Percentiles rank a stretch among this genome's conserved stretches.
Conservation (phyloP, 2,888 invertebrate genomes). For the Didymodactylos carnosus region DNA sequence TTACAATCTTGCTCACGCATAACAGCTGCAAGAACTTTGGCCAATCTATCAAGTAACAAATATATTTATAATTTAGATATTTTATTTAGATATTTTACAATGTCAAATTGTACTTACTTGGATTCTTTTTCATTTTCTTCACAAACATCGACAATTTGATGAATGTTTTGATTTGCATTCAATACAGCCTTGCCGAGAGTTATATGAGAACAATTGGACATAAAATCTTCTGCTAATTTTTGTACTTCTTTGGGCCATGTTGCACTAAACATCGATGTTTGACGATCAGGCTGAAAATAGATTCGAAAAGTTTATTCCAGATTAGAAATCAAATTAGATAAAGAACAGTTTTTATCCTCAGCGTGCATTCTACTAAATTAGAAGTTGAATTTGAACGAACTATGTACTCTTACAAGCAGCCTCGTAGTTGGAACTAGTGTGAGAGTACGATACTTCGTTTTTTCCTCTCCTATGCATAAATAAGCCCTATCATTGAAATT, state of each 20-base stretch:
- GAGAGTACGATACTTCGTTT: too few species aligned
- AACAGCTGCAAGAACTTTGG: not conserved
- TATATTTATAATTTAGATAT: not conserved
- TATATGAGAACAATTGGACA: conserved; percentile 78
- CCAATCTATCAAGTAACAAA: not conserved
- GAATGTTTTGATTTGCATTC: conserved; percentile 83
- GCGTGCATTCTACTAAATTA: too few species aligned
- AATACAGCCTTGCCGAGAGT: conserved; percentile 75
- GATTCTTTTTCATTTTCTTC: conserved; percentile 79
- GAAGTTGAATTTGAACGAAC: too few species aligned
- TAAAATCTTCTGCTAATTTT: conserved; percentile 78
- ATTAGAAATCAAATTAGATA: too few species aligned
- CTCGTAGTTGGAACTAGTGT: too few species aligned
- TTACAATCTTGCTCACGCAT: conserved; percentile 44
- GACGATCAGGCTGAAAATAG: conserved; percentile 55
- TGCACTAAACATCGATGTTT: conserved; percentile 96
- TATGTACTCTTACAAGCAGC: too few species aligned
- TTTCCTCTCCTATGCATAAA: too few species aligned
- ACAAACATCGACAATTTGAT: conserved; percentile 83
- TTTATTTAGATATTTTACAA: not conserved
- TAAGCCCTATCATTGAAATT: too few species aligned
- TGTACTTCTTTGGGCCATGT: conserved; percentile 98
- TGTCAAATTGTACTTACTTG: too few species aligned
- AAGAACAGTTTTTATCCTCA: too few species aligned
- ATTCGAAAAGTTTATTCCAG: conserved; percentile 4